Conservation (phyloP, 2,113 vertebrate species). For the Mus spicilegus region DNA sequence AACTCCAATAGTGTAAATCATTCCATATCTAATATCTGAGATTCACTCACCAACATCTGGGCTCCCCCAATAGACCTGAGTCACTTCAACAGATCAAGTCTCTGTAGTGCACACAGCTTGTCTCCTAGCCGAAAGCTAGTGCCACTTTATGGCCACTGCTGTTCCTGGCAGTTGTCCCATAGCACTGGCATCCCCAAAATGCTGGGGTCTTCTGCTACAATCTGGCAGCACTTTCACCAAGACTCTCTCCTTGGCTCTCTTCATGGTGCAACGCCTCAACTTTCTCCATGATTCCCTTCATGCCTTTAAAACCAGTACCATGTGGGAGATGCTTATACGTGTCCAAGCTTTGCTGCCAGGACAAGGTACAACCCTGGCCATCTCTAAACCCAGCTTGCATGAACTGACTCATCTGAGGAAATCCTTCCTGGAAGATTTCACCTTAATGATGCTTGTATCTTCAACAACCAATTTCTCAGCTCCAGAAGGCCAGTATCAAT, state of each 20-base stretch:
- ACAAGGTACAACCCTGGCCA: background rate
- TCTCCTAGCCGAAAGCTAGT: background rate
- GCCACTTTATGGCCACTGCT: background rate
- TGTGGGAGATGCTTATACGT: background rate
- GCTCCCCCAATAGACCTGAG: background rate
- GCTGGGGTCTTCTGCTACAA: background rate
- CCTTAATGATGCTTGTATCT: background rate
- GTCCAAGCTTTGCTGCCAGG: background rate
- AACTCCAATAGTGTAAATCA: background rate
- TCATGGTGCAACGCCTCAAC: background rate
- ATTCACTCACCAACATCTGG: background rate
- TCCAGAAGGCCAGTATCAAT: background rate
- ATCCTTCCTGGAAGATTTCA: background rate
- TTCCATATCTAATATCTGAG: background rate
- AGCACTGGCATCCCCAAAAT: background rate
- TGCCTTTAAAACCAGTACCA: background rate
- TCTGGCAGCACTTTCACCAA: background rate
- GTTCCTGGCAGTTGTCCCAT: background rate
- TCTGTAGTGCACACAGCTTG: background rate
- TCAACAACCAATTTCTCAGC: background rate
- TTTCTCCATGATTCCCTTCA: background rate
- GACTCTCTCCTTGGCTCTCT: background rate
- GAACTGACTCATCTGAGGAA: background rate
- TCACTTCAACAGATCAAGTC: background rate
- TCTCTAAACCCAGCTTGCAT: background rate